phyloP scores from a whole-genome alignment of 1,140 invertebrate genomes.

The Cylas formicarius region DNA sequence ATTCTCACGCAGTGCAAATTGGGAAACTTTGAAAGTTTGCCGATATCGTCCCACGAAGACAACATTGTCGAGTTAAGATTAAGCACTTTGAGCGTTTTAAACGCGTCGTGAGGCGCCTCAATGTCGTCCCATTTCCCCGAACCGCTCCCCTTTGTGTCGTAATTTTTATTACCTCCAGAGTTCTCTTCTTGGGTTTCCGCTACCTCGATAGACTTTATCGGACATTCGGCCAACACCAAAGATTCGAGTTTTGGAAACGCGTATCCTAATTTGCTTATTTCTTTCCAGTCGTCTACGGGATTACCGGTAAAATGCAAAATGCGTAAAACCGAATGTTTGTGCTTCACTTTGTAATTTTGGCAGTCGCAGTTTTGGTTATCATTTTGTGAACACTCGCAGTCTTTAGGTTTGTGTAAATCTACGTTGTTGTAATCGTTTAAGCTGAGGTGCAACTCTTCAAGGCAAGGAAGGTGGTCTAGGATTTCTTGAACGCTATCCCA shows the following conservation, averaged over 20 bases:
- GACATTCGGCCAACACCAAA: conserved; percentile 79
- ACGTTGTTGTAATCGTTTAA: conserved; percentile 77
- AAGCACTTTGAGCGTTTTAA: conserved; percentile 64
- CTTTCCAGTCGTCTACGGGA: conserved; percentile 70
- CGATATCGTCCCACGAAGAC: conserved; percentile 80
- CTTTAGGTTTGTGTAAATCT: conserved; percentile 38
- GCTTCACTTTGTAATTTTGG: conserved; percentile 38
- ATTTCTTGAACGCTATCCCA: conserved; percentile 76
- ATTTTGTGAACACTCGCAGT: conserved; percentile 24
- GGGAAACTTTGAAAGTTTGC: conserved; percentile 73
- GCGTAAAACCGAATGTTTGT: conserved; percentile 56
- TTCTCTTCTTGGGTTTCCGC: conserved; percentile 41
- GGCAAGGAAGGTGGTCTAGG: conserved; percentile 62
- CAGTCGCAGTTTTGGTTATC: conserved; percentile 29
- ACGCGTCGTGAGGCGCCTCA: conserved; percentile 45
- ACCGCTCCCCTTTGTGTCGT: conserved; percentile 45
- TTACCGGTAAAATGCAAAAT: conserved; percentile 79
- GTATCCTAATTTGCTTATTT: conserved; percentile 74
- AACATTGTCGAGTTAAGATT: conserved; percentile 80
- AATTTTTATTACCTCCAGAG: conserved; percentile 35
- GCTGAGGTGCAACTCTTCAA: conserved; percentile 86
- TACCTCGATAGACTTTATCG: conserved; percentile 50
- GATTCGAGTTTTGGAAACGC: conserved; percentile 78
- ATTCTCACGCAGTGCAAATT: conserved; percentile 74
- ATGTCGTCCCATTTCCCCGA: conserved; percentile 39